Evolutionary conservation across 2,797 vertebrate genomes (phyloP).

Genomic region (Argya squamiceps): DNA sequence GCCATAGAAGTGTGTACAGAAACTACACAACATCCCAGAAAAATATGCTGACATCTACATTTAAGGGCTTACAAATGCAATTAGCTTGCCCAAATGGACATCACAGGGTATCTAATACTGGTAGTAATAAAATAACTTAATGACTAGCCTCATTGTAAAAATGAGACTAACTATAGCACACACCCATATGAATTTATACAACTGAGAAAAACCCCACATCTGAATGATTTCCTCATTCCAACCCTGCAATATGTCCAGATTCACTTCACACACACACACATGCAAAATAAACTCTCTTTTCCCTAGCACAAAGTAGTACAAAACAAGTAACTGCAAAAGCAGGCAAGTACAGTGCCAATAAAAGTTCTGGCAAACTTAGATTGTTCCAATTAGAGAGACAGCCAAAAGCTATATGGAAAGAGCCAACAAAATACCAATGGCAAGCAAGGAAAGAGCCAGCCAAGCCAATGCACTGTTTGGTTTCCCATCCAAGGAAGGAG

Average conservation of each 20-base stretch:
- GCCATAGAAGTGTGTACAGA: neutral
- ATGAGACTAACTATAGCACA: neutral
- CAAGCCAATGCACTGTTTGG: slow-evolving; percentile 5
- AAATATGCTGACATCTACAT: neutral
- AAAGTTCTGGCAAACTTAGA: neutral
- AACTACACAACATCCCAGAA: neutral
- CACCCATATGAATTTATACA: neutral
- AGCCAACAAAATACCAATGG: slow-evolving; percentile 38
- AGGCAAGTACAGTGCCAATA: neutral
- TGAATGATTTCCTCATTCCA: neutral
- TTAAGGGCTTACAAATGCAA: neutral
- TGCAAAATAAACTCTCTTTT: neutral
- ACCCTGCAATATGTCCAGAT: neutral
- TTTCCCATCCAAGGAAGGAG: neutral
- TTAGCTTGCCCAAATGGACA: neutral
- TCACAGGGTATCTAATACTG: neutral
- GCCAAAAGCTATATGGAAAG: neutral
- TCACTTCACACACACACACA: neutral
- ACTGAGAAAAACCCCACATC: neutral
- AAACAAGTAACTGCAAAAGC: slow-evolving; percentile 33
- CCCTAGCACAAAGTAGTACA: neutral
- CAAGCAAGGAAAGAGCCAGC: neutral
- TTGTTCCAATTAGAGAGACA: slow-evolving; percentile 12
- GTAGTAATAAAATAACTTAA: neutral
- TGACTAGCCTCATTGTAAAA: neutral